Evolutionary conservation across 2,113 vertebrate species (phyloP).

Genomic region (Zosterops hypoxanthus): DNA sequence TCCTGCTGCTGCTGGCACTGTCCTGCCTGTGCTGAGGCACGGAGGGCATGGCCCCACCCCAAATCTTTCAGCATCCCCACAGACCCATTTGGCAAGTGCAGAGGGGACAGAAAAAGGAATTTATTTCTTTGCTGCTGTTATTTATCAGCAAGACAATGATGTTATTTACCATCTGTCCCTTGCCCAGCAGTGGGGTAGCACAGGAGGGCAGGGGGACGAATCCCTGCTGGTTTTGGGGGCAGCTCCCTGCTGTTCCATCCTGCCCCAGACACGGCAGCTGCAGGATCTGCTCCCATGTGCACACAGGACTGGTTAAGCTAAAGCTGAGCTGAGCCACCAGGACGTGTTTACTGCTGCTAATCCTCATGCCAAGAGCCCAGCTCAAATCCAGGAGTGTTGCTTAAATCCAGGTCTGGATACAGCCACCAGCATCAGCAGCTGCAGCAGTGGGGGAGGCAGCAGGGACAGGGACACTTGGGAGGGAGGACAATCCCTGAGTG

Average conservation of each 20-base stretch:
- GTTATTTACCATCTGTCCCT: not conserved
- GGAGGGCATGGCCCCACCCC: rapidly evolving
- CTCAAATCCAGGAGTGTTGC: not conserved
- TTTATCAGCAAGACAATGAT: not conserved
- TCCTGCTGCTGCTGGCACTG: not conserved
- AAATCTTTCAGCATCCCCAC: not conserved
- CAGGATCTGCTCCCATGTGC: rapidly evolving
- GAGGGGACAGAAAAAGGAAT: not conserved
- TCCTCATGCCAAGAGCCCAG: not conserved
- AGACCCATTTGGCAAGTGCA: rapidly evolving
- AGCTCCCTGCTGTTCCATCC: not conserved
- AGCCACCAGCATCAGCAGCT: not conserved
- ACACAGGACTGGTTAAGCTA: not conserved
- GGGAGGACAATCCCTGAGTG: not conserved
- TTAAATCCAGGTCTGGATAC: not conserved
- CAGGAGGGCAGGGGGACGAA: not conserved
- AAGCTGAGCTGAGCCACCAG: not conserved
- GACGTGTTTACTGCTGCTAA: not conserved
- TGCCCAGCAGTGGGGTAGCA: not conserved
- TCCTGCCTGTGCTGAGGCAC: not conserved
- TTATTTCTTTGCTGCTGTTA: not conserved
- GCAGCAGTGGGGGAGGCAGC: not conserved
- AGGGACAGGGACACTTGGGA: rapidly evolving
- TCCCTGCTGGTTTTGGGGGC: not conserved
- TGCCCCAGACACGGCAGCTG: rapidly evolving